Percentiles rank a stretch among this genome's conserved stretches.
Conservation (phyloP, 37 sponge, comb jelly and placozoan species). For the Aphrocallistes beatrix region DNA sequence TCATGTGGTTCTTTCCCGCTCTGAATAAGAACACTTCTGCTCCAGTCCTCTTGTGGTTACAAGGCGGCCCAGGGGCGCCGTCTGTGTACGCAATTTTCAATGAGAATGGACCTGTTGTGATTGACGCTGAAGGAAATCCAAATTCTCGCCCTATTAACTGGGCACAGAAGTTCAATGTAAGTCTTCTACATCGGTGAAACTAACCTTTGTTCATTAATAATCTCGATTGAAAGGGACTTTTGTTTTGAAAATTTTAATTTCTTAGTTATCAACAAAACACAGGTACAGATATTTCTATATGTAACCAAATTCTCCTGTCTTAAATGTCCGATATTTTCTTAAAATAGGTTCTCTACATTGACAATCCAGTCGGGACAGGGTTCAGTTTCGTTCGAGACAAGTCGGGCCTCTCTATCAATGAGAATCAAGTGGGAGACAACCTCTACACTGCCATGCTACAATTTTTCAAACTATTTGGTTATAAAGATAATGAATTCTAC, state of each 20-base stretch:
- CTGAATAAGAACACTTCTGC: conserved; percentile 36
- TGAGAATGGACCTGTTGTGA: conserved; percentile 69
- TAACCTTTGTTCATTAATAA: no score
- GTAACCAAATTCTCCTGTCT: no score
- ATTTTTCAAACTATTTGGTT: conserved; percentile 62
- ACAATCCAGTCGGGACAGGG: conserved; percentile 87
- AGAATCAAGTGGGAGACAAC: conserved; percentile 53
- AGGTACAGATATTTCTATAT: no score
- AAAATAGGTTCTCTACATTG: conserved; percentile 65
- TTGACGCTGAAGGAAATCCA: conserved; percentile 31
- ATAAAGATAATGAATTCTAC: conserved; percentile 62
- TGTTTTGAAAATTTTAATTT: no score
- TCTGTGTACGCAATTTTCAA: conserved; percentile 73
- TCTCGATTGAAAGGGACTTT: no score
- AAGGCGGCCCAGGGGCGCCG: conserved; percentile 84
- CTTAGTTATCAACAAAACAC: no score
- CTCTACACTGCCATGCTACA: conserved; percentile 58
- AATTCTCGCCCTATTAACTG: neutral
- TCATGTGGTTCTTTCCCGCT: conserved; percentile 84
- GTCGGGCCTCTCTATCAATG: conserved; percentile 55
- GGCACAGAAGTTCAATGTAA: neutral
- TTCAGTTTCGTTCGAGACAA: conserved; percentile 55
- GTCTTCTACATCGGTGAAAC: neutral
- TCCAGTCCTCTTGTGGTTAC: conserved; percentile 76
- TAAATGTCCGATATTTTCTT: no score